Base-by-base conservation (phyloP, 1,140 invertebrate species). In the Scaptomyza hsui region DNA sequence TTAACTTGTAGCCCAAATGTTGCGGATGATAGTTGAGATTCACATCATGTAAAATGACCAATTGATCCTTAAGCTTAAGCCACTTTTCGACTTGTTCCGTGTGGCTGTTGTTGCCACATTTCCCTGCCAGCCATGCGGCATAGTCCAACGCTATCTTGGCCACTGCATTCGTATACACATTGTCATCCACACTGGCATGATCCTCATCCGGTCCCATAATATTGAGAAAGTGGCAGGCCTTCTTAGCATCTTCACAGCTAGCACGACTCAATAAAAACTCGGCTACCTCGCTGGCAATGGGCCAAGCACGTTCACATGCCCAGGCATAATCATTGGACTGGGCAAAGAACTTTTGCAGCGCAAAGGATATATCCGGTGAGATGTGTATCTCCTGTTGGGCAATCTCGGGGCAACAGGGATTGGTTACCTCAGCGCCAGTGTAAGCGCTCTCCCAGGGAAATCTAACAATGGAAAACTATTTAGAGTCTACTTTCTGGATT, bases 121-220 rank as follows among this genome's bases (percentile, higher is more conserved):
- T 59, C 3, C 16, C 16, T 1, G 61, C 72, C 12, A 72, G 21
- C 78, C 83, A 88, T 3, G 39, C 68, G n/a, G 92, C 93, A 68
- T 94, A 93, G 53, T 93, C 92, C 3, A 94, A 62, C 0, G 93
- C 92, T 26, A 93, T 92, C 53, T 93, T 93, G 44, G 93, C 91
- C 1, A 93, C 91, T 0, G 93, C 93, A 69, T 94, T 94, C 0
- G 93, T 94, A 59, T 93, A 94, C 0, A 92, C 92, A 3, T 93
- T 93, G 52, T 94, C 94, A 24, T 91, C 91, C 1, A 94, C 89
- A 70, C 93, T 92, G 16, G 78, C 83, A 61, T 94, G 93, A 78
- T 94, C 93, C 91, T 94, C 93, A 71, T 94, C 93, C 2, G 93
- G 93, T 2, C 93, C 93, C 93, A 94, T 94, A 1, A 94, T 92